A percentile compares a stretch with the other conserved stretches of the same genome.
phyloP scores from a whole-genome alignment of 2,113 vertebrate genomes.

The Sphyrna mokarran region DNA sequence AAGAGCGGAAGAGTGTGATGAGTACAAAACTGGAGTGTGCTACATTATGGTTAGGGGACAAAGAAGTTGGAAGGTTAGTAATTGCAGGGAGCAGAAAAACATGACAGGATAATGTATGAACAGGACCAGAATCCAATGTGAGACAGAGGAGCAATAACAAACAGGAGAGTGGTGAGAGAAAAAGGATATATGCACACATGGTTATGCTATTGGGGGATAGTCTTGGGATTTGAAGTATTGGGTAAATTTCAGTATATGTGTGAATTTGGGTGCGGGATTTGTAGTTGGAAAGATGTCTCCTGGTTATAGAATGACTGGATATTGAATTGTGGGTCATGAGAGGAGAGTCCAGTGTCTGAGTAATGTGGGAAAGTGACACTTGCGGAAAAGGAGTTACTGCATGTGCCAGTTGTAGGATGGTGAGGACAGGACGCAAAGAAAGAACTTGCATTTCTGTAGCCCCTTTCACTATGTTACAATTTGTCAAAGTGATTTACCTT shows the following conservation, averaged over 20 bases:
- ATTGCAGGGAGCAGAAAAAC: not conserved
- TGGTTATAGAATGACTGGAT: not conserved
- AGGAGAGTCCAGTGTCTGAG: not conserved
- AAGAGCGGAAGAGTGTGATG: not conserved
- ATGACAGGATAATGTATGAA: not conserved
- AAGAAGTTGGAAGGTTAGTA: not conserved
- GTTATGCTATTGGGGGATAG: not conserved
- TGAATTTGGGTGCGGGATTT: not conserved
- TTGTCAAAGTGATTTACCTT: not conserved
- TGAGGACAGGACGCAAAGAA: not conserved
- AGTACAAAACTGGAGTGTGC: not conserved
- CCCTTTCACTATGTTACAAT: not conserved
- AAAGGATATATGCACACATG: not conserved
- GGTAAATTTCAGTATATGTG: not conserved
- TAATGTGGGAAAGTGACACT: not conserved
- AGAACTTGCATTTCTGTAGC: not conserved
- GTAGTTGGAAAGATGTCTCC: not conserved
- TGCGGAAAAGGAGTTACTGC: not conserved
- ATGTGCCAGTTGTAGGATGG: not conserved
- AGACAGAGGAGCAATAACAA: not conserved
- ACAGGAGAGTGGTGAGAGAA: not conserved
- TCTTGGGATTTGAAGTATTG: not conserved
- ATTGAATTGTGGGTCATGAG: not conserved
- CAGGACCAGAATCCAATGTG: not conserved
- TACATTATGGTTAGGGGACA: not conserved